Base-by-base conservation (phyloP, 2,888 invertebrate species). In the Oxystoma pomonae region DNA sequence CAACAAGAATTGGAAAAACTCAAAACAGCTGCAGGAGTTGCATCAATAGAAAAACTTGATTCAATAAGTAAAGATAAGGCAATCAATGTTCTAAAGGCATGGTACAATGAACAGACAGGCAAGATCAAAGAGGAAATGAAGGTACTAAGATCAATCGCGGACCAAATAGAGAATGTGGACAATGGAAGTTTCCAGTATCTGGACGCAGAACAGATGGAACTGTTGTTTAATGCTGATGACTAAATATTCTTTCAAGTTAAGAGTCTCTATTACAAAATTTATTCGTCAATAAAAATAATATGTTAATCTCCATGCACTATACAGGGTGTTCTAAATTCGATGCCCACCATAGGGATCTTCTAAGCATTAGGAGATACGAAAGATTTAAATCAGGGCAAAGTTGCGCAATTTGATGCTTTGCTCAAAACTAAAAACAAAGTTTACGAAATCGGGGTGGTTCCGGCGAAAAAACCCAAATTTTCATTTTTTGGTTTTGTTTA, bases 111-210 rank as follows among this genome's bases (percentile, higher is more conserved):
- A 64, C 78, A 78, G 70, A 72, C 77, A 18, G 72, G 71, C 21
- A 77, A 77, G 64, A 75, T 79, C n/a, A 70, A 74, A 20, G 73
- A 73, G 3, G 78, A 78, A 69, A 60, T 78, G 64, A 73, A 74
- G 59, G 72, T 76, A 56, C 65, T 79, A 21, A 73, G 76, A 61
- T 71, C 72, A 0, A 77, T 79, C 35, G 77, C 78, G 68, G 72
- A 73, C 19, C 76, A 74, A 66, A 74, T 79, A 66, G 70, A 71
- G 16, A 74, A 72, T 59, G 69, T 73, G 1, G 75, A 74, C 59
- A 67, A 67, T 50, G 68, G 69, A n/a, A 69, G 68, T 35, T 72
- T 73, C 35, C 65, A 67, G 52, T 65, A 59, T 65, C 61, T 67
- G 55, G 67, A 67, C 59, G 65, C 61, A 1, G 62, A 51, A 7